phyloP scores from a whole-genome alignment of 1,140 invertebrate genomes.

The Drosophila arizonae region DNA sequence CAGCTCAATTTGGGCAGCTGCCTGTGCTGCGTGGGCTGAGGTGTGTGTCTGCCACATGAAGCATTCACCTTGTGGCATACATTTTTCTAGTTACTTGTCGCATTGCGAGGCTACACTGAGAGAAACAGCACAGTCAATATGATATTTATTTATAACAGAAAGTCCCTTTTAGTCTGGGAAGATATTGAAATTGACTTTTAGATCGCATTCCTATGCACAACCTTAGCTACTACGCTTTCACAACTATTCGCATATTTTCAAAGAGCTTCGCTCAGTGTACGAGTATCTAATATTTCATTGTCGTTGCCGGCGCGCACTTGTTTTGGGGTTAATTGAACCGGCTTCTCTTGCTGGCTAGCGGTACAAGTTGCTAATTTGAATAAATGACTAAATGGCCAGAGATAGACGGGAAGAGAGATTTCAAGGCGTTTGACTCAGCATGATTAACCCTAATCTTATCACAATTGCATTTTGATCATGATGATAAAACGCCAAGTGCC shows the following conservation, averaged over 20 bases:
- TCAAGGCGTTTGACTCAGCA: constrained; percentile 2
- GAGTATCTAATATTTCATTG: constrained; percentile 62
- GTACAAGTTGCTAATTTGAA: constrained; percentile 58
- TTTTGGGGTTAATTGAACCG: constrained; percentile 72
- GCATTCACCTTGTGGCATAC: constrained; percentile 39
- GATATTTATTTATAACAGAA: too few species aligned
- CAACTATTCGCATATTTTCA: neutral
- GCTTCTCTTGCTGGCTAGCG: constrained; percentile 21
- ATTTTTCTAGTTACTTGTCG: constrained; percentile 6
- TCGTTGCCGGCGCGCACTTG: constrained; percentile 35
- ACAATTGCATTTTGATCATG: constrained; percentile 43
- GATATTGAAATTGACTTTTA: too few species aligned
- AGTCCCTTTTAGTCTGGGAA: too few species aligned
- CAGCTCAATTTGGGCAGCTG: constrained; percentile 34
- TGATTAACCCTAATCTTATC: constrained; percentile 65
- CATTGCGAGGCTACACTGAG: constrained; percentile 33
- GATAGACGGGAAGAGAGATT: constrained; percentile 7
- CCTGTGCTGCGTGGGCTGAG: constrained; percentile 18
- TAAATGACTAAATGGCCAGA: constrained; percentile 52
- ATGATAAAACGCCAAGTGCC: constrained; percentile 8
- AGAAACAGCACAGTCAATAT: neutral
- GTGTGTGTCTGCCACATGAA: constrained; percentile 21
- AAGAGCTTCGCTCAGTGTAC: neutral
- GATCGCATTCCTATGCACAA: too few species aligned
- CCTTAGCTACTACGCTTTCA: neutral